These are phyloP conservation scores for Malurus alboscapulatus DNA, from an alignment of 2,113 vertebrate genomes.

Conservation along the genomic window DNA sequence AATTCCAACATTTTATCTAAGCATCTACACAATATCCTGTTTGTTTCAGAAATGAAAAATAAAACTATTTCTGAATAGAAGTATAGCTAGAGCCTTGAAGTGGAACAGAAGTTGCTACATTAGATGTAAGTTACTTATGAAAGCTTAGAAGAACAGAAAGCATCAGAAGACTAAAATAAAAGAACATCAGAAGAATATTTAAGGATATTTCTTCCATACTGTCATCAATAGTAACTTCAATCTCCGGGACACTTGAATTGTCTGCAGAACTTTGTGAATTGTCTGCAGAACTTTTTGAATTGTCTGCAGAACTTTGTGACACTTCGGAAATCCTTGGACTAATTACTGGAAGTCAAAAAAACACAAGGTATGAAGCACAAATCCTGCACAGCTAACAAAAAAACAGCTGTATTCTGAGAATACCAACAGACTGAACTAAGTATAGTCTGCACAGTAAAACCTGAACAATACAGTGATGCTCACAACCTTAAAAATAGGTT, in stretches of 20 bases:
- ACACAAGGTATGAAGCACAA: neutral
- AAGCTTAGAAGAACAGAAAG: neutral
- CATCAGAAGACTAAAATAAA: neutral
- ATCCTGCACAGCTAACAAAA: neutral
- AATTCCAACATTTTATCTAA: neutral
- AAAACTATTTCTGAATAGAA: neutral
- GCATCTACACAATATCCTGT: neutral
- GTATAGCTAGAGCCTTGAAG: neutral
- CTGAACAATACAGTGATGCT: neutral
- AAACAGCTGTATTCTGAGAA: neutral
- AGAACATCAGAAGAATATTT: neutral
- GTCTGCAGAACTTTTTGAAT: slow-evolving; percentile 2
- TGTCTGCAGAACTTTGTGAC: slow-evolving; percentile 54
- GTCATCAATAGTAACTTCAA: slow-evolving; percentile 75
- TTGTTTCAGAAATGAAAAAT: neutral
- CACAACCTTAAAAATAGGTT: neutral
- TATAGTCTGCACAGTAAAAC: neutral
- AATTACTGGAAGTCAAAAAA: slow-evolving; percentile 52
- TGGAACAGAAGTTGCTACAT: neutral
- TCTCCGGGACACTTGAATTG: slow-evolving; percentile 66
- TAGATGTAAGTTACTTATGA: neutral
- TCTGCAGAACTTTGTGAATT: slow-evolving; percentile 15
- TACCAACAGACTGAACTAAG: neutral
- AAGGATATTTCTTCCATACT: slow-evolving; percentile 53
- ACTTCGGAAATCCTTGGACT: slow-evolving; percentile 37